Percentiles rank a stretch among this genome's conserved stretches.
Evolutionary conservation across 2,113 vertebrate genomes (phyloP).

Genomic region (Syngnathoides biaculeatus): DNA sequence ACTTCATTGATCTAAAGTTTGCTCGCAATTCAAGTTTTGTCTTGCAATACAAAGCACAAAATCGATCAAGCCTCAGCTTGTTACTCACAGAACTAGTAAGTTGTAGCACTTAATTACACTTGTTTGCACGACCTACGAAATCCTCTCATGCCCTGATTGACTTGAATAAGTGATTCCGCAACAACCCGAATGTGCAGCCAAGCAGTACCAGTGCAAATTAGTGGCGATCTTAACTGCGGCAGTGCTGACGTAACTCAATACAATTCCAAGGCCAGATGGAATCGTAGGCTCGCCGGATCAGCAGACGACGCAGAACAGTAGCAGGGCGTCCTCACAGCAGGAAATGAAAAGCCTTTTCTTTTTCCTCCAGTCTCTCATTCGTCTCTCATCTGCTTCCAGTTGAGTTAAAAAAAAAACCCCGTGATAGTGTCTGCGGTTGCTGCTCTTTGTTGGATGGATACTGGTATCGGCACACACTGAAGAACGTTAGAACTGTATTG

Average conservation of each 20-base stretch:
- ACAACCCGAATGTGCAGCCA: conserved; percentile 28
- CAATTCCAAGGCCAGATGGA: conserved; percentile 45
- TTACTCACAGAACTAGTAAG: not conserved
- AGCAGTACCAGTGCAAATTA: conserved; percentile 18
- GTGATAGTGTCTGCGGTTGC: conserved; percentile 46
- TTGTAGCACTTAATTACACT: not conserved
- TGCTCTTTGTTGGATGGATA: not conserved
- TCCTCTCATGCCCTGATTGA: not conserved
- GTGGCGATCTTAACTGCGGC: conserved; percentile 37
- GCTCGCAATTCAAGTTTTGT: not conserved
- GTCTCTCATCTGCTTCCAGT: conserved; percentile 73
- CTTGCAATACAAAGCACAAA: not conserved
- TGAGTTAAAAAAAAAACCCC: conserved; percentile 59
- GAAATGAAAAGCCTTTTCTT: conserved; percentile 75
- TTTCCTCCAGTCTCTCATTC: conserved; percentile 60
- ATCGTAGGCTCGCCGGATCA: conserved; percentile 66
- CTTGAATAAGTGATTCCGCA: conserved; percentile 9
- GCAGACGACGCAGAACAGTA: conserved; percentile 54
- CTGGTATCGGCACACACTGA: not conserved
- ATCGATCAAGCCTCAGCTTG: too few relatives aligned
- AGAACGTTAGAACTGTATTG: conserved; percentile 1
- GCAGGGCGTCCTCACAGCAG: conserved; percentile 61
- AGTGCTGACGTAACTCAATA: conserved; percentile 37
- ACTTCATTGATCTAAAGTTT: too few relatives aligned
- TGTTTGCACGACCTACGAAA: not conserved